Conservation (phyloP, 2,888 invertebrate genomes). For the Syritta pipiens region DNA sequence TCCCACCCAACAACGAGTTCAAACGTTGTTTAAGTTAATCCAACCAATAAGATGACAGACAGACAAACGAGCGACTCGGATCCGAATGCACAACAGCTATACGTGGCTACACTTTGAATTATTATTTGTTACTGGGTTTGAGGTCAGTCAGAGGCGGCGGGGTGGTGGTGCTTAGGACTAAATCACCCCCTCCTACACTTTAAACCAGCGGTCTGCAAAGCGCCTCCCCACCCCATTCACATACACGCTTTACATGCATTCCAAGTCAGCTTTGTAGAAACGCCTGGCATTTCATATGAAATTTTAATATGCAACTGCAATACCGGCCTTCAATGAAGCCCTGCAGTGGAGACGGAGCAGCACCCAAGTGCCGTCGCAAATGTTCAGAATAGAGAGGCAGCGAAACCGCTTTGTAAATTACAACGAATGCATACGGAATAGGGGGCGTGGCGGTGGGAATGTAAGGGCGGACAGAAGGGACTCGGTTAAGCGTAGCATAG, state of each 20-base stretch:
- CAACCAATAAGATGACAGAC: no score
- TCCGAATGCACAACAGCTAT: no score
- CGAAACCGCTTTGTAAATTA: conserved; percentile 22
- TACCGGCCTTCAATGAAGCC: not conserved
- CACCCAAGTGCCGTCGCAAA: no score
- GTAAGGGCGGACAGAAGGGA: not conserved
- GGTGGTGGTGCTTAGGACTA: not conserved
- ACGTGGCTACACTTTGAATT: not conserved
- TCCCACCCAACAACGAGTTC: no score
- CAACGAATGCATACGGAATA: conserved; percentile 27
- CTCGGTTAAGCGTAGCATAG: conserved; percentile 7
- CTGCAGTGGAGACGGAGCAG: not conserved
- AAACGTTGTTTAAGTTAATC: no score
- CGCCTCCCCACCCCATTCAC: not conserved
- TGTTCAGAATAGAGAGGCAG: not conserved
- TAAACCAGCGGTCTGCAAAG: no score
- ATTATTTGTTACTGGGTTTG: not conserved
- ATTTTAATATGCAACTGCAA: conserved; percentile 56
- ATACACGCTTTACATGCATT: conserved; percentile 37
- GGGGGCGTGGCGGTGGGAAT: not conserved
- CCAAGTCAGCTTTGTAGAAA: conserved; percentile 28
- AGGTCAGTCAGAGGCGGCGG: not conserved
- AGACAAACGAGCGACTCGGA: no score
- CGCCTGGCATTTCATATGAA: conserved; percentile 37
- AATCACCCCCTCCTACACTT: not conserved